A percentile compares a stretch with the other conserved stretches of the same genome.
These are phyloP conservation scores for Rhombomys opimus DNA, from an alignment of 2,113 vertebrate species.

Conservation along the genomic window DNA sequence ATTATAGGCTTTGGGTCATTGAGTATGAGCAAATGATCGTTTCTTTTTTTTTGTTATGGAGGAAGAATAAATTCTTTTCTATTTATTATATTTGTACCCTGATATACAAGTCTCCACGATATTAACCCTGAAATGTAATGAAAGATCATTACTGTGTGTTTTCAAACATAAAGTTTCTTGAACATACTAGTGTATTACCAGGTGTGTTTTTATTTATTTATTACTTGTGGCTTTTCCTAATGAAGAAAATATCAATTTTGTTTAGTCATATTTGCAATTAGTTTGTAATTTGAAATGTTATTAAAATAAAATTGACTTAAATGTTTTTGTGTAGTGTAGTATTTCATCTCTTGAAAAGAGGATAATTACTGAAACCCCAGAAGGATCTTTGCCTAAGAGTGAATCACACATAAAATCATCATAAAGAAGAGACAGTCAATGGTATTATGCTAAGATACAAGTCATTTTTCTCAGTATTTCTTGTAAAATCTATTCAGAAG, in stretches of 20 bases:
- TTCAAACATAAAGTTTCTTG: neutral
- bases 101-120: neutral
- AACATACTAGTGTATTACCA: neutral
- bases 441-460: neutral
- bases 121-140: neutral
- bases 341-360: neutral
- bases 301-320: neutral
- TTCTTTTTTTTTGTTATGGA: neutral
- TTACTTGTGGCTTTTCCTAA: neutral
- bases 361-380: neutral
- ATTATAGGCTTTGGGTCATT: neutral
- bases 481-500: slow-evolving; percentile 27
- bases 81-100: neutral
- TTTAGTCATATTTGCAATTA: neutral
- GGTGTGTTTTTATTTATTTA: neutral
- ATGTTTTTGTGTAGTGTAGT: neutral
- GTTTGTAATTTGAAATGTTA: neutral
- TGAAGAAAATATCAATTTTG: neutral
- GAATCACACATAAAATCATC: neutral
- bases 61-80: neutral
- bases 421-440: neutral
- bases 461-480: slow-evolving; percentile 24
- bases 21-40: neutral
- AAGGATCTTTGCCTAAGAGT: neutral
- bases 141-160: neutral